Conservation (phyloP, 2,888 invertebrate species). For the Nymphalis urticae region DNA sequence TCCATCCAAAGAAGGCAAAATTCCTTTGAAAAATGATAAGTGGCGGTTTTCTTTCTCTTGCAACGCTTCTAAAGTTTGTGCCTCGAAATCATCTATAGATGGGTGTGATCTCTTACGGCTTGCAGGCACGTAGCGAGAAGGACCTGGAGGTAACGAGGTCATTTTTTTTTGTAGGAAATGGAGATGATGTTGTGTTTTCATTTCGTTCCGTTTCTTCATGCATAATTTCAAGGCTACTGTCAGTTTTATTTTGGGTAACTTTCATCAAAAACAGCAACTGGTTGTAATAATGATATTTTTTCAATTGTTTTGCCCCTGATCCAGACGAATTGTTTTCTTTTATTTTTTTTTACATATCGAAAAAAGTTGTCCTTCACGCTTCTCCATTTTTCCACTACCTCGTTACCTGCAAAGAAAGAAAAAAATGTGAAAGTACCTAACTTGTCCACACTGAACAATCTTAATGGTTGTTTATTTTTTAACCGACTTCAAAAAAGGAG, state of each 20-base stretch:
- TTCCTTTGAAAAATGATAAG: constrained; percentile 35
- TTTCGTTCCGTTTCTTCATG: constrained; percentile 39
- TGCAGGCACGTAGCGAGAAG: constrained; percentile 39
- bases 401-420: constrained; percentile 43
- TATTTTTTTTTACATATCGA: constrained; percentile 42
- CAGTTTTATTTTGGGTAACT: constrained; percentile 39
- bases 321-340: constrained; percentile 44
- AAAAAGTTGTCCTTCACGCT: constrained; percentile 42
- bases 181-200: constrained; percentile 38
- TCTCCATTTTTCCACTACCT: constrained; percentile 43
- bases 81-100: constrained; percentile 42
- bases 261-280: constrained; percentile 40
- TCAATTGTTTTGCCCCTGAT: constrained; percentile 42
- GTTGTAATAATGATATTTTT: constrained; percentile 38
- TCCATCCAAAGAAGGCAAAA: constrained; percentile 43
- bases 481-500: background rate
- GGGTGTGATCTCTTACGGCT: constrained; percentile 35
- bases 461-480: no score
- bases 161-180: constrained; percentile 30
- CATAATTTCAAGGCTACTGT: constrained; percentile 34
- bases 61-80: constrained; percentile 39
- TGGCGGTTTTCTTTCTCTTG: constrained; percentile 43
- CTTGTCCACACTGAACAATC: no score
- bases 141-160: constrained; percentile 32
- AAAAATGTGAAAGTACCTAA: background rate